Conservation (phyloP, 2,797 vertebrate species). For the Prionace glauca region DNA sequence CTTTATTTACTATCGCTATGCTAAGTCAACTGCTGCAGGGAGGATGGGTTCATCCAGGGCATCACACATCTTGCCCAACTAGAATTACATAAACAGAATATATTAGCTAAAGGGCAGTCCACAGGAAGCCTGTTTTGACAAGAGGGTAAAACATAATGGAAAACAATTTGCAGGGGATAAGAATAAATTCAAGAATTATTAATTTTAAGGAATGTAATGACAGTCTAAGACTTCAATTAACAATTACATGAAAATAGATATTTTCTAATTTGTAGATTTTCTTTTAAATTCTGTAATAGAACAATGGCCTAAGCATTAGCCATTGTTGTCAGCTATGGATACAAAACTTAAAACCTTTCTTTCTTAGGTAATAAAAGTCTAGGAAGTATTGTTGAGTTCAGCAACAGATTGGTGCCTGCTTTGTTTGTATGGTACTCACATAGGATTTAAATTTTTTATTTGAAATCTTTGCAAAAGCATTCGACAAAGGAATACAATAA, state of each 20-base stretch:
- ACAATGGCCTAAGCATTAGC: neutral
- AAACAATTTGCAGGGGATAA: neutral
- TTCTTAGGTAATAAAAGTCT: too few species aligned
- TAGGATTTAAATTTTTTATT: too few species aligned
- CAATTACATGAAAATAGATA: neutral
- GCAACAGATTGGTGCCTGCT: too few species aligned
- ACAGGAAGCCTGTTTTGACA: neutral
- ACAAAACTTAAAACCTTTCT: neutral
- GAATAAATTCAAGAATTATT: neutral
- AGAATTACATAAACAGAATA: neutral
- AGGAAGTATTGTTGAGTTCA: too few species aligned
- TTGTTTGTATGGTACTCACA: too few species aligned
- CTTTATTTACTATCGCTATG: neutral
- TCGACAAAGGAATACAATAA: neutral
- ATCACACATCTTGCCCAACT: neutral
- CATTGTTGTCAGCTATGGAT: neutral
- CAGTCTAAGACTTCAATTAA: neutral
- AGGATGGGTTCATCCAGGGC: neutral
- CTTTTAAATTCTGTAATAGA: neutral
- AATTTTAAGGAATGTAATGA: neutral
- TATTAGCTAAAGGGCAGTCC: neutral
- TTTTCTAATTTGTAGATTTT: neutral
- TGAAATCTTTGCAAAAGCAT: neutral
- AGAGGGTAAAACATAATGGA: neutral
- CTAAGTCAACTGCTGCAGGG: conserved; percentile 10